Base-by-base conservation (phyloP, 64 coral and sea anemone species). In the Pocillopora damicornis region DNA sequence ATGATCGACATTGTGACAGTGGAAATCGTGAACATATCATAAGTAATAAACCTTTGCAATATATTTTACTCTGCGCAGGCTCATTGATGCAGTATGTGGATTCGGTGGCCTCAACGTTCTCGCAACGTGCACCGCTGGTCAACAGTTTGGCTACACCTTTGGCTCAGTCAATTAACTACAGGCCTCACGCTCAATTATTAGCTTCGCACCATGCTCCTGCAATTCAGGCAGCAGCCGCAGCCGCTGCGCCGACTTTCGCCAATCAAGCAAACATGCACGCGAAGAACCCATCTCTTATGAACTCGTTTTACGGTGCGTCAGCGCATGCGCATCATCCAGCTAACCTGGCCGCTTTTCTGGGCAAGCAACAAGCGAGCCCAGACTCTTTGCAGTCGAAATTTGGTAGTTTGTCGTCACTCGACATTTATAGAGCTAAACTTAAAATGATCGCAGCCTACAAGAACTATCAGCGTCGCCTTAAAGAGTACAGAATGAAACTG, bases 381-480 rank as follows among this genome's bases (percentile, higher is more conserved):
- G 94, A 97, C 91, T 88, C 94, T 35, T 58, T 92, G 8, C 85
- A 88, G 72, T 37, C 74, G 13, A 92, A 88, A 66, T 97, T 97
- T 93, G 94, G 94, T 0, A 97, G 86, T 26, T n/a, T 97, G 75
- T 76, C 90, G 0, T 91, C 94, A 5, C 76, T 97, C 11, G 91
- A 92, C 22, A 86, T 97, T 22, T 93, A 89, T 35, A 85, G 92
- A 73, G 68, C 94, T 10, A 97, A 97, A 45, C 83, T 97, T 7
- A 93, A 97, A 88, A 97, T 97, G 94, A 77, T 97, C 25, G 94
- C 94, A n/a, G 94, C 94, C 14, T 97, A 97, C 36, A 97, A 97
- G 58, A 97, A 97, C 67, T 97, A 92, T 83, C 94, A 97, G 77
- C 87, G 86, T 15, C 63, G 94, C 73, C 80, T 97, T 0, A 87